Conservation (phyloP, 2,113 vertebrate species). For the Malaclemys terrapin region DNA sequence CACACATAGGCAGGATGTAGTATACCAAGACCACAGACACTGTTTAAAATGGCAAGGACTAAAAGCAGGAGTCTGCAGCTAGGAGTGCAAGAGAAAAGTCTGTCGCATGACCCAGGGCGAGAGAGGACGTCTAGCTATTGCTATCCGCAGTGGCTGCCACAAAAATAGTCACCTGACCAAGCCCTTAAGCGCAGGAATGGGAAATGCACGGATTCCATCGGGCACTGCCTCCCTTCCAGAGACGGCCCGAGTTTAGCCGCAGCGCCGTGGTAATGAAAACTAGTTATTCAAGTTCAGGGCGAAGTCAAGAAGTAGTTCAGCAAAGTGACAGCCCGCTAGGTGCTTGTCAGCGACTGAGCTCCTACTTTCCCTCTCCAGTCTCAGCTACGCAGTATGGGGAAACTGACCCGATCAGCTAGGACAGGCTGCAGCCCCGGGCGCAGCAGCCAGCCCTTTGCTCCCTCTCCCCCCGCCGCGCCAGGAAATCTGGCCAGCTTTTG, state of each 20-base stretch:
- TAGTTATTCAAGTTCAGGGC: background rate
- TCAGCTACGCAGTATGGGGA: no score
- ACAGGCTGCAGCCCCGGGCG: background rate
- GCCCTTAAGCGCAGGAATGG: background rate
- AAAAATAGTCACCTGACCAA: background rate
- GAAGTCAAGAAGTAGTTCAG: no score
- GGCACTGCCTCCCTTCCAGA: no score
- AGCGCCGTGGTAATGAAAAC: background rate
- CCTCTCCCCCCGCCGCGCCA: background rate
- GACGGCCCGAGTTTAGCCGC: no score
- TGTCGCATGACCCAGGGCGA: background rate
- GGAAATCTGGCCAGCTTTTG: background rate
- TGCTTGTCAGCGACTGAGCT: background rate
- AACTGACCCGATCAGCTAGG: background rate
- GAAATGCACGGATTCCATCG: background rate
- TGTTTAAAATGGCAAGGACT: background rate
- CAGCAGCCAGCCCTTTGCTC: no score
- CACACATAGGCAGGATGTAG: background rate
- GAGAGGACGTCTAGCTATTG: background rate
- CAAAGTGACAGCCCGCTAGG: background rate
- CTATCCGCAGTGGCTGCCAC: background rate
- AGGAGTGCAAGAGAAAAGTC: background rate
- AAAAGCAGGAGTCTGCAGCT: background rate
- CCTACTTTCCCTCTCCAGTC: background rate
- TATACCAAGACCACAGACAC: background rate